phyloP scores from a whole-genome alignment of 2,888 invertebrate genomes.

The Oeneis ivallda region DNA sequence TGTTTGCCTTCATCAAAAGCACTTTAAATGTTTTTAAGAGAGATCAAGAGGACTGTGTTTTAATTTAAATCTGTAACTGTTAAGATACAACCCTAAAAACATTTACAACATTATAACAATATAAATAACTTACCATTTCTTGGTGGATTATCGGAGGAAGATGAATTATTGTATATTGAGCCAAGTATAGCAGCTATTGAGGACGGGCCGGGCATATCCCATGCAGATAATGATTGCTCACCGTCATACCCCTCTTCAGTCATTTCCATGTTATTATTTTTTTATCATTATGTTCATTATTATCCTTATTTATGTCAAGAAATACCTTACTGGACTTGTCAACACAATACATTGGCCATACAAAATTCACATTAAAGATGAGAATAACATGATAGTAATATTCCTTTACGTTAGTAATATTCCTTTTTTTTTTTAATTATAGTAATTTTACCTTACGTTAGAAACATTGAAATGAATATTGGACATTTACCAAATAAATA shows the following conservation, averaged over 20 bases:
- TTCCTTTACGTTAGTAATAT: neutral
- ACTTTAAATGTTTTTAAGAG: neutral
- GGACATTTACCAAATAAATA: constrained; percentile 11
- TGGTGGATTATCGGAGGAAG: constrained; percentile 67
- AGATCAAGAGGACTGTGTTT: neutral
- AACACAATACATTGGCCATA: constrained; percentile 31
- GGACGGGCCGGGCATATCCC: constrained; percentile 75
- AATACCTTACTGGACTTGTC: constrained; percentile 34
- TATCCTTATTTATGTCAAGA: constrained; percentile 24
- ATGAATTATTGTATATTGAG: constrained; percentile 83
- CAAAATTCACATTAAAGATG: constrained; percentile 10
- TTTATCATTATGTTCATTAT: constrained; percentile 43
- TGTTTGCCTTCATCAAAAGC: neutral
- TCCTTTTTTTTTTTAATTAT: neutral
- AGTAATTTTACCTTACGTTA: constrained; percentile 11
- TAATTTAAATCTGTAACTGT: neutral
- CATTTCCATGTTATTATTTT: constrained; percentile 56
- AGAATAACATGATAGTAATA: constrained; percentile 2
- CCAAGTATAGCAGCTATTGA: constrained; percentile 84
- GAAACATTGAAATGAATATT: constrained; percentile 6
- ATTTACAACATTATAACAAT: neutral
- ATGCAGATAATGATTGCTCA: constrained; percentile 64
- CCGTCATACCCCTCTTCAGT: constrained; percentile 68
- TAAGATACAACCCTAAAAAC: neutral
- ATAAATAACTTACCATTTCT: constrained; percentile 58